phyloP scores from a whole-genome alignment of 2,113 vertebrate genomes.

The Phaethon lepturus region DNA sequence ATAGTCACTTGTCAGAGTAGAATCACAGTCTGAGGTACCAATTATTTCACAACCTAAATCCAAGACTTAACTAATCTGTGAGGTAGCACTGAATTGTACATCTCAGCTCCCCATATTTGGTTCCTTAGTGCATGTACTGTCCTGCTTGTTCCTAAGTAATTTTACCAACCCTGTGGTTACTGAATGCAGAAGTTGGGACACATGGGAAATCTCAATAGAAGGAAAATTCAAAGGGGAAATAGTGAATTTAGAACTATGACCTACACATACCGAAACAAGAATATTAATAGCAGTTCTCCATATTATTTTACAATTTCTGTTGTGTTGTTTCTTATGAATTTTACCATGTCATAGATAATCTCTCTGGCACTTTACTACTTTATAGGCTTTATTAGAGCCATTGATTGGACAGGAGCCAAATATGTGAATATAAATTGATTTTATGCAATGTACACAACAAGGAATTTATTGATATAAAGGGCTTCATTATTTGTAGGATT shows the following conservation, averaged over 20 bases:
- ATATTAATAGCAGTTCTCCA: background rate
- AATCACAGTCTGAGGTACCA: conserved; percentile 24
- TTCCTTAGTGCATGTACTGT: conserved; percentile 20
- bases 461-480: conserved; percentile 57
- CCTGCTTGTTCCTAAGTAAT: conserved; percentile 56
- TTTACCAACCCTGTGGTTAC: conserved; percentile 56
- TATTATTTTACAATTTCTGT: conserved; percentile 40
- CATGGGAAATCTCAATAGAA: background rate
- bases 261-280: conserved; percentile 12
- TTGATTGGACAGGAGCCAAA: conserved; percentile 38
- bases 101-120: conserved; percentile 25
- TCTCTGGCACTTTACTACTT: conserved; percentile 5
- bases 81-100: conserved; percentile 25
- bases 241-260: conserved; percentile 38
- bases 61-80: conserved; percentile 23
- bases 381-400: conserved; percentile 41
- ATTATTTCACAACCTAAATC: conserved; percentile 45
- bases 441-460: conserved; percentile 57
- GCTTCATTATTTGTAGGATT: conserved; percentile 68
- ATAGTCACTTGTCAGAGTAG: conserved; percentile 6
- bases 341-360: conserved; percentile 29
- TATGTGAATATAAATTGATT: conserved; percentile 71
- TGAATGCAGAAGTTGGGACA: conserved; percentile 18
- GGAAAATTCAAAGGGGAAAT: background rate
- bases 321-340: conserved; percentile 18